A percentile compares a stretch with the other conserved stretches of the same genome.
phyloP scores from a whole-genome alignment of 2,888 invertebrate species.

The Drosophila multiciliata region DNA sequence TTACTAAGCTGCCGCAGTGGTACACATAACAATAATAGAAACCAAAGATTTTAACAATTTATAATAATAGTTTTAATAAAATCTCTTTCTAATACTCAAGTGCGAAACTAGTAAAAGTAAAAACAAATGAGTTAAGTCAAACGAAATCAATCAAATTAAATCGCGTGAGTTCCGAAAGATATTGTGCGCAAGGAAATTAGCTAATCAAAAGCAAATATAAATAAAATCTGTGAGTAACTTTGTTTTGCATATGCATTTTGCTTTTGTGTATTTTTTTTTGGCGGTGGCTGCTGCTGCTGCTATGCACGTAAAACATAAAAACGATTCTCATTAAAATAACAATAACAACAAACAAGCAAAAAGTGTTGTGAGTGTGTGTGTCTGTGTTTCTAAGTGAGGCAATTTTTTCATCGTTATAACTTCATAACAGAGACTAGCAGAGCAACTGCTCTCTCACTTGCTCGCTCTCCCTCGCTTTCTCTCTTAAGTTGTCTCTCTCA shows the following conservation, averaged over 20 bases:
- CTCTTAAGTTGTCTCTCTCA: slow-evolving; percentile 25
- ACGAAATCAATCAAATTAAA: slow-evolving; percentile 14
- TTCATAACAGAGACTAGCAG: slow-evolving; percentile 62
- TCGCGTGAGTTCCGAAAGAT: slow-evolving; percentile 18
- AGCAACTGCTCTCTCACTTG: slow-evolving; percentile 27
- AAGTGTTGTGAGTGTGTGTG: slow-evolving; percentile 21
- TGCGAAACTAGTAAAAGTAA: neutral
- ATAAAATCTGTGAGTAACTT: slow-evolving; percentile 32
- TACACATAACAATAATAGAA: slow-evolving; percentile 20
- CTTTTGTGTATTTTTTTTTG: slow-evolving; percentile 46
- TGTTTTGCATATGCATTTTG: slow-evolving; percentile 40
- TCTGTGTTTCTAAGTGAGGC: slow-evolving; percentile 40
- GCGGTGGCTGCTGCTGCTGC: slow-evolving; percentile 49
- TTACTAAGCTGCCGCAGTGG: slow-evolving; percentile 35
- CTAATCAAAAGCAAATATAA: slow-evolving; percentile 17
- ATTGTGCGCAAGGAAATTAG: slow-evolving; percentile 24
- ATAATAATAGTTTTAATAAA: slow-evolving; percentile 1
- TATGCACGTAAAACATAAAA: slow-evolving; percentile 52
- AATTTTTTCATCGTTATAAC: slow-evolving; percentile 66
- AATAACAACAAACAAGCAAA: slow-evolving; percentile 36
- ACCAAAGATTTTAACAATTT: neutral
- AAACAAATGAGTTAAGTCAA: slow-evolving; percentile 5
- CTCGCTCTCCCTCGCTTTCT: slow-evolving; percentile 13
- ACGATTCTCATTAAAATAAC: slow-evolving; percentile 52
- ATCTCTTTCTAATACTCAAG: slow-evolving; percentile 12